These are phyloP conservation scores for Melierax canorus DNA, from an alignment of 2,113 vertebrate species.

Conservation along the genomic window DNA sequence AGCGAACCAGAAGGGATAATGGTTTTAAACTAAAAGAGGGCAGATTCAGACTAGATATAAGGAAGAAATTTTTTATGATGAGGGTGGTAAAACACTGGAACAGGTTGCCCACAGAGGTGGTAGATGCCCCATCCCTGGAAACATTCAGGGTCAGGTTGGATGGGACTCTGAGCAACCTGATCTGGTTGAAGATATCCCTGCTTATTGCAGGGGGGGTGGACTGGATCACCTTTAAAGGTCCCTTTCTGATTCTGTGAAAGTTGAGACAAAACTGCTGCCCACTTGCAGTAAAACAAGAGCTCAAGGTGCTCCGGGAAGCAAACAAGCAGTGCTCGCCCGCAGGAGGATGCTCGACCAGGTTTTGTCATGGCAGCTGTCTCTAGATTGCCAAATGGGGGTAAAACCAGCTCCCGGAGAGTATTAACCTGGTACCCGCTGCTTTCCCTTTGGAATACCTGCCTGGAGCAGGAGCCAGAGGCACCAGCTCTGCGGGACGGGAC, in stretches of 20 bases:
- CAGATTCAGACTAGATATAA: not conserved
- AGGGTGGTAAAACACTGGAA: not conserved
- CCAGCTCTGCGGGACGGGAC: not conserved
- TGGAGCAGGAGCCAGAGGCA: not conserved
- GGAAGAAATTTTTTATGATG: not conserved
- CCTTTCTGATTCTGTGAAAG: not conserved
- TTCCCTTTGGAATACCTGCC: not conserved
- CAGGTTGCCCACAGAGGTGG: not conserved
- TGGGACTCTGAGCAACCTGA: not conserved
- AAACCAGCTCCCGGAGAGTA: not conserved
- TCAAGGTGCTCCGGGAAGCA: not conserved
- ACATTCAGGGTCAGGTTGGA: not conserved
- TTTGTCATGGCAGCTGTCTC: not conserved
- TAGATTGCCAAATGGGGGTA: not conserved
- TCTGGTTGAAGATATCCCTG: not conserved
- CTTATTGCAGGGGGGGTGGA: not conserved
- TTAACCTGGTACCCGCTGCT: not conserved
- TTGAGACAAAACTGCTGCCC: not conserved
- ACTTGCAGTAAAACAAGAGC: not conserved
- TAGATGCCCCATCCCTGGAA: not conserved
- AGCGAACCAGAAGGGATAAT: not conserved
- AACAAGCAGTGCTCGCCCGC: rapidly evolving
- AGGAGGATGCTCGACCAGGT: not conserved
- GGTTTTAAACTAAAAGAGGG: not conserved
- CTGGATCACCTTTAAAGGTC: not conserved